Evolutionary conservation across 2,888 invertebrate genomes (phyloP), one percentile per base, ranked within the genome.

Genomic region (Lasioglossum leucozonium): DNA sequence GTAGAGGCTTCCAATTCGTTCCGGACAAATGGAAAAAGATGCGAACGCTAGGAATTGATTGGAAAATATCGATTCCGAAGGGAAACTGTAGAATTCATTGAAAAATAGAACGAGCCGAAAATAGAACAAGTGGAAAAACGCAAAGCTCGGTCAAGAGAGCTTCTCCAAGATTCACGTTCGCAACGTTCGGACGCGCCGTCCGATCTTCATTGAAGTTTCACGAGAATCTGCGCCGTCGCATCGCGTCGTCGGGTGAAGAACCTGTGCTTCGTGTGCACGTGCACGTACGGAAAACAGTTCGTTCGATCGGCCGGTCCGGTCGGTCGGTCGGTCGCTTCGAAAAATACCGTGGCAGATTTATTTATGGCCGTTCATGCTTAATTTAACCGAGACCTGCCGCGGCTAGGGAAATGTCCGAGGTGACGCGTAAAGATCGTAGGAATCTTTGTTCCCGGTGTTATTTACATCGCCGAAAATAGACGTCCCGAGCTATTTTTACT

Each of bases 361-460:
- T 85, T 85, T 84, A 85, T 84, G 77, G 55, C 42, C 62, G 85
- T 85, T 86, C 82, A 82, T 86, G 81, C 81, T 79, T 85, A 85
- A 85, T 81, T 86, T 85, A 86, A 82, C 77, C 79, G n/a, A 30
- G 74, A n/a, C 77, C 71, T 67, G 42, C 58, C 34, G 30, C 65
- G 26, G 37, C 79, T 73, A 37, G 40, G 82, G 82, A 71, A 67
- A 79, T 58, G 67, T 55, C 67, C 79, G 67, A 8, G 71, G 47
- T 65, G 77, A 77, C 79, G 67, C 6, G 79, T 79, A 82, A 77
- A 34, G 80, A 80, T 40, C 67, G 40, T 22, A n/a, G 67, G 4
- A 40, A n/a, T 37, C 65, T n/a, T n/a, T 34, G 65, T 65, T 65
- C 18, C 18, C 65, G 22, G 4, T 22, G 37, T 37, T 67, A 67